phyloP scores from a whole-genome alignment of 2,113 vertebrate genomes.

The Drymodes brunneopygia region DNA sequence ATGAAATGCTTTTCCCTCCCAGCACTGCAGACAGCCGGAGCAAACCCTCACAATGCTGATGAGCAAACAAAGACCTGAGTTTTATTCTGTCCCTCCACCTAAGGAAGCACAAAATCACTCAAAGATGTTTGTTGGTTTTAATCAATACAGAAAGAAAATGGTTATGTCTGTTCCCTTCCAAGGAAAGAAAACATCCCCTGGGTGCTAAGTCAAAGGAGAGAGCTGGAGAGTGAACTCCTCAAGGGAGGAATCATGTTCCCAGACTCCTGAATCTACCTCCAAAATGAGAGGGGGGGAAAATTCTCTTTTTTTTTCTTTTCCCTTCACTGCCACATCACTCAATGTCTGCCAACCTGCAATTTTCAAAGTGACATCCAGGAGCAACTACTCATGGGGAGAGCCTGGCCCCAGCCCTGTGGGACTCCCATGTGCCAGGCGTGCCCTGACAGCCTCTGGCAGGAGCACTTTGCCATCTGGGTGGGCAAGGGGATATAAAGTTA shows the following conservation, averaged over 20 bases:
- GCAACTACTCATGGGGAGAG: neutral
- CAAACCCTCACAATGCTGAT: neutral
- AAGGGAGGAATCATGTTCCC: neutral
- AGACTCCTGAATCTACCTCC: neutral
- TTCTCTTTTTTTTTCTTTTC: rapidly evolving
- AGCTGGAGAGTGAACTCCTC: neutral
- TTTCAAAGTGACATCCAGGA: neutral
- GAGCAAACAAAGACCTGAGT: neutral
- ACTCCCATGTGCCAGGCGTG: rapidly evolving
- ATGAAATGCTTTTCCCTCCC: neutral
- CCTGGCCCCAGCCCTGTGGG: neutral
- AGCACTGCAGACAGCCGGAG: neutral
- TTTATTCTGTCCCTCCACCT: neutral
- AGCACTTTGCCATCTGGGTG: rapidly evolving
- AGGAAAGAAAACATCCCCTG: neutral
- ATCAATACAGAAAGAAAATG: constrained; percentile 20
- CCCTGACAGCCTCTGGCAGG: neutral
- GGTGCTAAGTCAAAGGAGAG: neutral
- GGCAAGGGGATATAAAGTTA: neutral
- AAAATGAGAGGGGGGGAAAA: neutral
- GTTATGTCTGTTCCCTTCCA: neutral
- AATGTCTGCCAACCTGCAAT: neutral
- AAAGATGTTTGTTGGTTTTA: neutral
- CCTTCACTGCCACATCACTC: neutral
- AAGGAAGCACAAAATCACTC: neutral